Evolutionary conservation across 2,113 vertebrate species (phyloP).

Genomic region (Dasyprocta punctata): DNA sequence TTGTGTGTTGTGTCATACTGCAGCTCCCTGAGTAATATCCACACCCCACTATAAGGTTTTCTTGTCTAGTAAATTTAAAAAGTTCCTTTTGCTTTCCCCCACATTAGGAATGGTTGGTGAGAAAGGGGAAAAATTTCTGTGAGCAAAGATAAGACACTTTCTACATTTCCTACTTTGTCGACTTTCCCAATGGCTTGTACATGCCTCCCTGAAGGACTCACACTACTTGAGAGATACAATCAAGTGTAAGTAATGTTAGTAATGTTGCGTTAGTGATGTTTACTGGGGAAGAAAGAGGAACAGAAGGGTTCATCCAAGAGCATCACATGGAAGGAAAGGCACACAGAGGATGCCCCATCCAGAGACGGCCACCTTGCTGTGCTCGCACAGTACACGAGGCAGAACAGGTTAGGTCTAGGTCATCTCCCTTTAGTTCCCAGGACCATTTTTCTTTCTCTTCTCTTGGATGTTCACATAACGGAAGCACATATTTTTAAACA

Average conservation of each 20-base stretch:
- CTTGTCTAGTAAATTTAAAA: not conserved
- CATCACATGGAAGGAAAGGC: not conserved
- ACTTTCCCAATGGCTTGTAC: not conserved
- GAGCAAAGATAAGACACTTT: not conserved
- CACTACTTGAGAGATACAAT: not conserved
- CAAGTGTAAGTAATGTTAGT: not conserved
- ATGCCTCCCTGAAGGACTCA: not conserved
- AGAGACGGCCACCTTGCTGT: not conserved
- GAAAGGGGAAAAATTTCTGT: not conserved
- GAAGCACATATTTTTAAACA: not conserved
- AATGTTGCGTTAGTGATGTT: not conserved
- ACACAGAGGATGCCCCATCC: not conserved
- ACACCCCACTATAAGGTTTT: not conserved
- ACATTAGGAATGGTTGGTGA: not conserved
- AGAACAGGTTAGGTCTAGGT: no score
- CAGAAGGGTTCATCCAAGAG: not conserved
- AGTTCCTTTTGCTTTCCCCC: not conserved
- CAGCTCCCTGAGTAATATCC: not conserved
- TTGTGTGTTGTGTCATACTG: not conserved
- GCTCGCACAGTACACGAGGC: not conserved
- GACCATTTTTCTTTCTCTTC: not conserved
- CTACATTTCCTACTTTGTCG: not conserved
- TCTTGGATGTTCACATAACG: constrained; percentile 17
- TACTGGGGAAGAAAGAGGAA: not conserved
- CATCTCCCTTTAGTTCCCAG: not conserved